Conservation (phyloP, 37 sponge, comb jelly and placozoan species). For the Halichondria panicea region DNA sequence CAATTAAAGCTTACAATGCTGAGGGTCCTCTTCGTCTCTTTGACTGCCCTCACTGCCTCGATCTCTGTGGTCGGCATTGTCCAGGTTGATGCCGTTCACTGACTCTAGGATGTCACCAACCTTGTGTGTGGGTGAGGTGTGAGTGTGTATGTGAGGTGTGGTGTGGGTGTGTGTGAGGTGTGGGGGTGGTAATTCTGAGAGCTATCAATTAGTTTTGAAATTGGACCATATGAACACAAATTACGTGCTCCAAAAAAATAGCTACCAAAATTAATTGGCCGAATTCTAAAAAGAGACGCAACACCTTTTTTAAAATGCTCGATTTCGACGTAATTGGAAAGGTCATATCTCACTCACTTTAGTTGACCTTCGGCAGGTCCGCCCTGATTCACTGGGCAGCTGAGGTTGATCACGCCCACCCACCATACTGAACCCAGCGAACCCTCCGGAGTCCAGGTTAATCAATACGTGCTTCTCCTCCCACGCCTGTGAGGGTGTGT, state of each 20-base stretch:
- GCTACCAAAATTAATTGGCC: too few species aligned
- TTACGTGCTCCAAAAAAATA: too few species aligned
- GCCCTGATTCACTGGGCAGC: constrained; percentile 65
- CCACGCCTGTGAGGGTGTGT: too few species aligned
- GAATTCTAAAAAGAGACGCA: too few species aligned
- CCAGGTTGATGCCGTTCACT: constrained; percentile 58
- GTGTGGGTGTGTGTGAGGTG: too few species aligned
- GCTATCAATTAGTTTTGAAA: too few species aligned
- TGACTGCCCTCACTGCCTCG: constrained; percentile 71
- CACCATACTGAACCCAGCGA: constrained; percentile 75
- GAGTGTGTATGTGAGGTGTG: too few species aligned
- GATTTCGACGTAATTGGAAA: not conserved
- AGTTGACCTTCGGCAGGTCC: constrained; percentile 67
- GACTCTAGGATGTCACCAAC: constrained; percentile 72
- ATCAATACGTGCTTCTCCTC: constrained; percentile 62
- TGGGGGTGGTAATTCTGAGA: too few species aligned
- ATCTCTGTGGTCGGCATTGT: constrained; percentile 60
- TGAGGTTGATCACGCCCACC: constrained; percentile 83
- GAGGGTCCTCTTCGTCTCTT: constrained; percentile 56
- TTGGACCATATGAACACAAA: too few species aligned
- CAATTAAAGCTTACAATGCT: constrained; percentile 18
- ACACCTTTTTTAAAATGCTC: too few species aligned
- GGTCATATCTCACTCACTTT: constrained; percentile 30
- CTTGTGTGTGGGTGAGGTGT: constrained; percentile 34
- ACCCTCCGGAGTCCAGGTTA: constrained; percentile 50